Conservation (phyloP, 2,888 invertebrate species). For the Tipula helvola region DNA sequence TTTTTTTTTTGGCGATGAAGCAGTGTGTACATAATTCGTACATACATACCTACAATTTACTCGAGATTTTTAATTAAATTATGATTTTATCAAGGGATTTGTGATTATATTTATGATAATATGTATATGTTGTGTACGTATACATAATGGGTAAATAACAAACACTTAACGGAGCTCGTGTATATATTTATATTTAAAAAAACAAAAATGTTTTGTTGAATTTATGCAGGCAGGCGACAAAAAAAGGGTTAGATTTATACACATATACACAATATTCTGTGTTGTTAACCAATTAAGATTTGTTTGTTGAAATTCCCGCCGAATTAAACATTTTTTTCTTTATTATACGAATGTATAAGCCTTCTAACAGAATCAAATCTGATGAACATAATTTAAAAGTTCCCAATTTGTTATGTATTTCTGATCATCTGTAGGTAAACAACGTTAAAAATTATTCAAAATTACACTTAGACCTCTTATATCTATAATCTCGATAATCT, state of each 20-base stretch:
- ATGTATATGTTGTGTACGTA: neutral
- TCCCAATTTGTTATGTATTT: too few relatives aligned
- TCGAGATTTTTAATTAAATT: neutral
- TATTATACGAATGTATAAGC: neutral
- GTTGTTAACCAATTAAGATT: neutral
- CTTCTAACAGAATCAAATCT: neutral
- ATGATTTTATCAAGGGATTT: slow-evolving; percentile 4
- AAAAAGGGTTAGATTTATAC: neutral
- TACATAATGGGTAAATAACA: neutral
- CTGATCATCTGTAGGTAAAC: too few relatives aligned
- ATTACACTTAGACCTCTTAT: too few relatives aligned
- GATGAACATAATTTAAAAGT: neutral
- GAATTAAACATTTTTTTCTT: neutral
- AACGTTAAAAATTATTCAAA: too few relatives aligned
- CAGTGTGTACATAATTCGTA: neutral
- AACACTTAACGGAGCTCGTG: neutral
- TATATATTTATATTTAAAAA: neutral
- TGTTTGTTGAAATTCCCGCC: neutral
- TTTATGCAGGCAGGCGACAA: neutral
- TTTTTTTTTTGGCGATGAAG: neutral
- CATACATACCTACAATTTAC: neutral
- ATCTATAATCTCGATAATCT: too few relatives aligned
- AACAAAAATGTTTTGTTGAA: neutral
- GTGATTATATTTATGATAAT: neutral
- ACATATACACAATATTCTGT: neutral